Evolutionary conservation across 2,888 invertebrate species (phyloP).

Genomic region (Eupithecia centaureata): DNA sequence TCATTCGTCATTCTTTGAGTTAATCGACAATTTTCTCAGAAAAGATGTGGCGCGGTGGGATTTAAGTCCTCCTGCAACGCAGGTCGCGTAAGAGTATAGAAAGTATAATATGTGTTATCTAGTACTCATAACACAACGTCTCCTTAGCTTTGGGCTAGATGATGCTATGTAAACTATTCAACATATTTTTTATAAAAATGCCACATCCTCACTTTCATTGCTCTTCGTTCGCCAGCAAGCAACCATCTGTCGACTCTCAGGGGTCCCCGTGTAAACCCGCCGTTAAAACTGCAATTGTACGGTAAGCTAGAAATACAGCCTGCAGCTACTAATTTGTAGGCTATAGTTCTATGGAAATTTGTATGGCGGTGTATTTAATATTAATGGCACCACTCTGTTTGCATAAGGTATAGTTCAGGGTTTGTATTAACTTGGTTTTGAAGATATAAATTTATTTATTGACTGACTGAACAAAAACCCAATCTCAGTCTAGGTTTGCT

Average conservation of each 20-base stretch:
- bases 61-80: too few species aligned
- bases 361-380: conserved; percentile 28
- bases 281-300: conserved; percentile 64
- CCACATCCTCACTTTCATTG: conserved; percentile 49
- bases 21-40: too few species aligned
- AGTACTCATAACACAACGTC: too few species aligned
- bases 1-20: too few species aligned
- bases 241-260: conserved; percentile 77
- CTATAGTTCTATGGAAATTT: conserved; percentile 50
- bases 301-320: conserved; percentile 60
- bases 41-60: too few species aligned
- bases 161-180: too few species aligned
- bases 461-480: too few species aligned
- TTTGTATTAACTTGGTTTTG: neutral
- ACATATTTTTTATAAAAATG: neutral
- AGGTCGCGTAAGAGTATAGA: too few species aligned
- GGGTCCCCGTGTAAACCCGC: conserved; percentile 66
- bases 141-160: too few species aligned
- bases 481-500: conserved; percentile 6
- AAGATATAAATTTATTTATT: neutral
- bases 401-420: conserved; percentile 21
- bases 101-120: too few species aligned
- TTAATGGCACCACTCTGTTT: conserved; percentile 36
- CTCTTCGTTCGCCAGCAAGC: conserved; percentile 47
- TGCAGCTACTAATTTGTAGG: conserved; percentile 72